Evolutionary conservation across 1,140 invertebrate species (phyloP).

Genomic region (Ladona fulva): DNA sequence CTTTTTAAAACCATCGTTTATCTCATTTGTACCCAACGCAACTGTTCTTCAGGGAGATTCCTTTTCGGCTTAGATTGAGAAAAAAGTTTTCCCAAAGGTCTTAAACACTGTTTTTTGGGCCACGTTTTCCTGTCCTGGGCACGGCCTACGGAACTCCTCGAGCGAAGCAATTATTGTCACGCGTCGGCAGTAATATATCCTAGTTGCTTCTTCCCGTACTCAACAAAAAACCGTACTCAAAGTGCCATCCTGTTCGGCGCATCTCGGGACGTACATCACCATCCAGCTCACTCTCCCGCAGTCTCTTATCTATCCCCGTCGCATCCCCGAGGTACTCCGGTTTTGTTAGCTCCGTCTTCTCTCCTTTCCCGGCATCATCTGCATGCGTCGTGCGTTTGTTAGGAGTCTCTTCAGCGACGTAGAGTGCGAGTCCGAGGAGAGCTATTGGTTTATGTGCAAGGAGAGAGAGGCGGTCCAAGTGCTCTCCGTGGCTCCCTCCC

Average conservation of each 20-base stretch:
- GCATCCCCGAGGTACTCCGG: neutral
- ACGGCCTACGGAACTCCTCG: neutral
- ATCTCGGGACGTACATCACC: neutral
- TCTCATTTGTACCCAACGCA: too few species aligned
- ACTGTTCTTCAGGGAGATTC: too few species aligned
- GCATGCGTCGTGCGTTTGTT: neutral
- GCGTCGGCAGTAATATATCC: neutral
- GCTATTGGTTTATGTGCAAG: too few species aligned
- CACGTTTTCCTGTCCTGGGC: neutral
- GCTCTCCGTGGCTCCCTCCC: neutral
- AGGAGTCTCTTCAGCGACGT: too few species aligned
- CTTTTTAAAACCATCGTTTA: too few species aligned
- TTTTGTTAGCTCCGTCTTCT: neutral
- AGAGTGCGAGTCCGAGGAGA: too few species aligned
- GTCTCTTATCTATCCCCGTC: neutral
- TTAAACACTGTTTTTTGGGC: neutral
- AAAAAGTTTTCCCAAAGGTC: neutral
- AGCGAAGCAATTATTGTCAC: constrained; percentile 3
- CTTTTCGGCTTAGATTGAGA: too few species aligned
- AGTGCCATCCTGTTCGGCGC: neutral
- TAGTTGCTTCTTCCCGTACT: neutral
- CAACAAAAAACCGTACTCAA: neutral
- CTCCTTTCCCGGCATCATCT: neutral
- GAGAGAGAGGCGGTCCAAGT: neutral
- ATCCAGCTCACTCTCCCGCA: neutral